phyloP scores from a whole-genome alignment of 2,113 vertebrate genomes.

The Pomatorhinus ruficollis region DNA sequence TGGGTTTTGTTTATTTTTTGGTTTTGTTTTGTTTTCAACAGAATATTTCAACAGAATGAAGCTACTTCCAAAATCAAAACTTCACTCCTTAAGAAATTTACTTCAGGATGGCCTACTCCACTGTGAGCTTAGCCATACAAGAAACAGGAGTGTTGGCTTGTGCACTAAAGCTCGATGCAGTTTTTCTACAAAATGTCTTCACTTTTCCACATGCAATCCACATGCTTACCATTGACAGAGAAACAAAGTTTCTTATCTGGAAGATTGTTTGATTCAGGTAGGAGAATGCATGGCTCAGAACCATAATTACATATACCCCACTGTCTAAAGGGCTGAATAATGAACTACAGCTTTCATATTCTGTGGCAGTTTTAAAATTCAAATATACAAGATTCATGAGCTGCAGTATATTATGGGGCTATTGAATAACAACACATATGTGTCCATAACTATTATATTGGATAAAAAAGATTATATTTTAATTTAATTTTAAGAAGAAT shows the following conservation, averaged over 20 bases:
- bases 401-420: background rate
- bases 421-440: background rate
- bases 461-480: background rate
- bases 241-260: constrained; percentile 7
- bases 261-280: background rate
- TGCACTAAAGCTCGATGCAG: background rate
- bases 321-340: constrained; percentile 30
- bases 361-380: background rate
- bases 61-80: background rate
- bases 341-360: background rate
- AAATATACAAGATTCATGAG: background rate
- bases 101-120: background rate
- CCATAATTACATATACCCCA: background rate
- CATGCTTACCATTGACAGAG: background rate
- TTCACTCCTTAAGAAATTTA: background rate
- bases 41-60: background rate
- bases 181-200: background rate
- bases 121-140: background rate
- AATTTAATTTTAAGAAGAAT: background rate
- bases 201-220: background rate
- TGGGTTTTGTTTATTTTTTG: too few relatives aligned
- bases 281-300: constrained; percentile 31
- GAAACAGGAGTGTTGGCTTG: background rate
- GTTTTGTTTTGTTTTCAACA: background rate
- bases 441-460: background rate